A percentile compares a stretch with the other conserved stretches of the same genome.
These are phyloP conservation scores for Stenolophus ochropezus DNA, from an alignment of 2,888 invertebrate species.

Conservation along the genomic window DNA sequence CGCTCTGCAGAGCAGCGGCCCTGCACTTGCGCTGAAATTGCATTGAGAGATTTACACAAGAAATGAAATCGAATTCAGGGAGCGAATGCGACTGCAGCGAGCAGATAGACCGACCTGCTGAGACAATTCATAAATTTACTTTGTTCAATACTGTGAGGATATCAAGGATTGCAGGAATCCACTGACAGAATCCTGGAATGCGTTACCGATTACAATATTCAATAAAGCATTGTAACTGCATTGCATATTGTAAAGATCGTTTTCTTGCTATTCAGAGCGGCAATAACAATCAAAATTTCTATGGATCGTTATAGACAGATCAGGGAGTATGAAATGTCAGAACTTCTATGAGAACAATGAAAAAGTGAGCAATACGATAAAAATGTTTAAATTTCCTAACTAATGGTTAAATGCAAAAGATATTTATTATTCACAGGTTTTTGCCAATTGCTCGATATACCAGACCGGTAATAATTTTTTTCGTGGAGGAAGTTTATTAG, in stretches of 20 bases:
- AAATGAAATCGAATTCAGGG: slow-evolving; percentile 39
- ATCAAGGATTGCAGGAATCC: neutral
- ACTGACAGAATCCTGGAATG: neutral
- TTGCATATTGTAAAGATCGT: neutral
- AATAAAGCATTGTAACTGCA: neutral
- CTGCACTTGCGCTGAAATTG: slow-evolving; percentile 6
- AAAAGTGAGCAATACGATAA: too few relatives aligned
- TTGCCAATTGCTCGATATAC: too few relatives aligned
- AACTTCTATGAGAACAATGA: too few relatives aligned
- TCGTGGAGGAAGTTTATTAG: too few relatives aligned
- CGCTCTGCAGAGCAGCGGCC: slow-evolving; percentile 15
- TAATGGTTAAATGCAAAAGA: too few relatives aligned
- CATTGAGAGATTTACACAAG: slow-evolving; percentile 46
- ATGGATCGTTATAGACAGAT: too few relatives aligned
- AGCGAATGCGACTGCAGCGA: neutral
- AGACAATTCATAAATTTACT: slow-evolving; percentile 27
- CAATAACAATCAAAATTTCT: too few relatives aligned
- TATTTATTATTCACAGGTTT: too few relatives aligned
- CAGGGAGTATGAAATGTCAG: too few relatives aligned
- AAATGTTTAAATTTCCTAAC: too few relatives aligned
- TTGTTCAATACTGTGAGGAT: neutral
- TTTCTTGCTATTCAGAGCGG: too few relatives aligned
- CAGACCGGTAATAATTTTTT: too few relatives aligned
- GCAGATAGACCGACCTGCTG: neutral
- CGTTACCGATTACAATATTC: neutral